Evolutionary conservation across 2,113 vertebrate genomes (phyloP).

Genomic region (Ovis canadensis): DNA sequence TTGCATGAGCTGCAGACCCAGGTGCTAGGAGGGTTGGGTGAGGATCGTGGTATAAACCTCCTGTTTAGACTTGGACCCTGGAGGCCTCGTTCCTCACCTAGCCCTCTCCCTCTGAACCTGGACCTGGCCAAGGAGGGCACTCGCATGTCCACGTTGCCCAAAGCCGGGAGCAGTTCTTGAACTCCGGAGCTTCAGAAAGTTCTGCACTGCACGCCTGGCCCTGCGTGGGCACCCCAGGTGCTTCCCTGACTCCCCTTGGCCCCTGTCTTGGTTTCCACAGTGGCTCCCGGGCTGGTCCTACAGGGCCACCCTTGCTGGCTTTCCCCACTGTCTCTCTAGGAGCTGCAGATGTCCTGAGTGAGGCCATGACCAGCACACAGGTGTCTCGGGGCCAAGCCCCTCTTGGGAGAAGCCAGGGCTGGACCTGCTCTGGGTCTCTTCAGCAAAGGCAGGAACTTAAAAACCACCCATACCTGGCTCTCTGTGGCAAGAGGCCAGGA

Average conservation of each 20-base stretch:
- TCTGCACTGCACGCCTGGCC: fast-evolving
- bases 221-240: fast-evolving
- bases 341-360: background rate
- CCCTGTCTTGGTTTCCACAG: background rate
- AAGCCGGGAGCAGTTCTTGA: too few species aligned
- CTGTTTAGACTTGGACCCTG: background rate
- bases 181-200: background rate
- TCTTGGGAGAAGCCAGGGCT: background rate
- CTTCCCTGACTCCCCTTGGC: fast-evolving
- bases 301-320: background rate
- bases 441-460: background rate
- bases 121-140: background rate
- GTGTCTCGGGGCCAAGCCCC: background rate
- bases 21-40: background rate
- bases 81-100: background rate
- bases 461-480: too few species aligned
- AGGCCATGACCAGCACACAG: background rate
- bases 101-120: background rate
- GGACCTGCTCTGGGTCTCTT: background rate
- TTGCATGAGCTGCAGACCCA: too few species aligned
- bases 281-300: background rate
- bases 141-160: background rate
- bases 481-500: background rate
- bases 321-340: background rate
- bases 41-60: background rate